Evolutionary conservation across 2,797 vertebrate species (phyloP).

Genomic region (Enteromius viviparus): DNA sequence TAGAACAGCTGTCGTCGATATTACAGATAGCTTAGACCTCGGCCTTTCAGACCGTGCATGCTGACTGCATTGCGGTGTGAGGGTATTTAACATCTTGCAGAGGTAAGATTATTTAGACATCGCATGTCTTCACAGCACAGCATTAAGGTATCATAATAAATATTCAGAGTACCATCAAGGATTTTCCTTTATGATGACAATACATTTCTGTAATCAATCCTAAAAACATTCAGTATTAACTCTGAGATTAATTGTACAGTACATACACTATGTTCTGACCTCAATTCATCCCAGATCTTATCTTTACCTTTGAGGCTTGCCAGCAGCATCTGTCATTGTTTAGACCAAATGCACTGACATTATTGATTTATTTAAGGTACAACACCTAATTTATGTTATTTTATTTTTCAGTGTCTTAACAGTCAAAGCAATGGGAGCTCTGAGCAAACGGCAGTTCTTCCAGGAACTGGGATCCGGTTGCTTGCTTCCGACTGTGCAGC

Average conservation of each 20-base stretch:
- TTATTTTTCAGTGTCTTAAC: not conserved
- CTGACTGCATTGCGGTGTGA: slow-evolving; percentile 28
- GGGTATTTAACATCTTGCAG: slow-evolving; percentile 23
- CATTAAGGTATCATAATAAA: not conserved
- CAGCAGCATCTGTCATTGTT: not conserved
- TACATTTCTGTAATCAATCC: not conserved
- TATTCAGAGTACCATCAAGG: not conserved
- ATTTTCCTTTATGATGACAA: not conserved
- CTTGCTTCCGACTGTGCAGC: slow-evolving; percentile 83
- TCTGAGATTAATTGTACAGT: slow-evolving; percentile 6
- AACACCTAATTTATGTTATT: not conserved
- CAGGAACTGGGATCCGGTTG: slow-evolving; percentile 84
- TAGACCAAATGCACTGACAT: not conserved
- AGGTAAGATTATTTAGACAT: slow-evolving; percentile 18
- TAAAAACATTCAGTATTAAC: not conserved
- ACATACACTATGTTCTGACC: slow-evolving; percentile 22
- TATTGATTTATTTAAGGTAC: not conserved
- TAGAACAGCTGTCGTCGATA: not conserved
- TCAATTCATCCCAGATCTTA: slow-evolving; percentile 1
- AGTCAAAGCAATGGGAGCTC: slow-evolving; percentile 55
- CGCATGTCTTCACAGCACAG: not conserved
- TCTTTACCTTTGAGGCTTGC: slow-evolving; percentile 8
- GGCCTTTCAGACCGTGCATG: not conserved
- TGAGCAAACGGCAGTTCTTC: slow-evolving; percentile 81
- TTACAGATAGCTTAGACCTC: not conserved